These are phyloP conservation scores for Sus cebifrons DNA, from an alignment of 2,797 vertebrate genomes.

Conservation along the genomic window DNA sequence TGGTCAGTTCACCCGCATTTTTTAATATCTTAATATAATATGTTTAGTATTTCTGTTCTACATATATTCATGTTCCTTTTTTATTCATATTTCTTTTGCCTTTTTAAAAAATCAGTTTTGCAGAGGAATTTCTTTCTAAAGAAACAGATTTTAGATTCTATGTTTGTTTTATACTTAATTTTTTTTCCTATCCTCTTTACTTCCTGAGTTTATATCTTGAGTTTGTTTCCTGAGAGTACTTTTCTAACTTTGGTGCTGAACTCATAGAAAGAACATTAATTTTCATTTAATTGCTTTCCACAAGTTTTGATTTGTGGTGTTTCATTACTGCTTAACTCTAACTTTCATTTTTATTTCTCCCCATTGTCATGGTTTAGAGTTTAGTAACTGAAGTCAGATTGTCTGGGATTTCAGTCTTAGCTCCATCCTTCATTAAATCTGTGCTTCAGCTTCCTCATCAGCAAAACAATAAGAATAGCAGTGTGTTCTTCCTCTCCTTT, in stretches of 20 bases:
- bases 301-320: not conserved
- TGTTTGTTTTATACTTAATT: not conserved
- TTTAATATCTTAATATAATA: conserved; percentile 33
- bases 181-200: not conserved
- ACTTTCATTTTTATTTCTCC: not conserved
- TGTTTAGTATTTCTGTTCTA: conserved; percentile 44
- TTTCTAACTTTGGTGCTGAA: not conserved
- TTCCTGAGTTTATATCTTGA: not conserved
- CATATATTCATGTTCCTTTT: not conserved
- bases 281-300: not conserved
- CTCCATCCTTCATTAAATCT: not conserved
- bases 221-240: conserved; percentile 11
- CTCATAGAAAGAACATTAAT: not conserved
- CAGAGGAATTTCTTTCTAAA: not conserved
- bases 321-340: not conserved
- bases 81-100: not conserved
- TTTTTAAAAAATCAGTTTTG: not conserved
- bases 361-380: not conserved
- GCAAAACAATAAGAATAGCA: not conserved
- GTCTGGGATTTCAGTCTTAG: not conserved
- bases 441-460: not conserved
- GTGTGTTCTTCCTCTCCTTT: not conserved
- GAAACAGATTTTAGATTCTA: not conserved
- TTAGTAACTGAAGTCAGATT: not conserved
- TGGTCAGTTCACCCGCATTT: not conserved